Percentiles rank a stretch among this genome's conserved stretches.
phyloP scores from a whole-genome alignment of 2,888 invertebrate species.

The Trissonchulus latispiculum region DNA sequence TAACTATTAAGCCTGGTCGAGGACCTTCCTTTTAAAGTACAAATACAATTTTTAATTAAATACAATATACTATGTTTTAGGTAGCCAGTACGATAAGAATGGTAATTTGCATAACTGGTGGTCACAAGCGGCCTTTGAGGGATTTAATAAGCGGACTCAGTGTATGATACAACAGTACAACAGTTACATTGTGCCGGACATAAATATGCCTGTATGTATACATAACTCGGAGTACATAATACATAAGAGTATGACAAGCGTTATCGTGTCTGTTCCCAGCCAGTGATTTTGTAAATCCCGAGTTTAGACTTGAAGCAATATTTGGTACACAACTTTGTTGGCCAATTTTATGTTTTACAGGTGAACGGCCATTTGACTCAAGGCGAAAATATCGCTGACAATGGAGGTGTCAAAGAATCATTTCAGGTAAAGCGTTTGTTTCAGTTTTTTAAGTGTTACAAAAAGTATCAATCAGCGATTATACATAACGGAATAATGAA shows the following conservation, averaged over 20 bases:
- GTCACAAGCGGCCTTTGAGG: conserved; percentile 78
- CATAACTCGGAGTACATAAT: no score
- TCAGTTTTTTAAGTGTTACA: no score
- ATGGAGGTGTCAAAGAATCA: conserved; percentile 42
- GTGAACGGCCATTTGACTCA: conserved; percentile 43
- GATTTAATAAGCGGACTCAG: conserved; percentile 73
- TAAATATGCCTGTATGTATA: conserved; percentile 28
- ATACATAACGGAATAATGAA: no score
- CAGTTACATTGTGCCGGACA: conserved; percentile 54
- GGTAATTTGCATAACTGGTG: conserved; percentile 97
- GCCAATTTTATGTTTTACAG: conserved; percentile 18
- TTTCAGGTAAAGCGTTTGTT: conserved; percentile 27
- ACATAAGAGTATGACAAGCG: no score
- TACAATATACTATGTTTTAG: conserved; percentile 48
- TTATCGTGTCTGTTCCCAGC: no score
- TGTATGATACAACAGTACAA: conserved; percentile 85
- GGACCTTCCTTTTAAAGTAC: no score
- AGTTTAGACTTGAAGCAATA: no score
- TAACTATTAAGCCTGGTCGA: no score
- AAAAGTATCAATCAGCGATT: no score
- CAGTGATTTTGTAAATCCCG: no score
- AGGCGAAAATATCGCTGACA: conserved; percentile 45
- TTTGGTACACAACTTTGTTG: no score
- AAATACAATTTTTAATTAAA: no score
- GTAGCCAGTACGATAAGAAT: conserved; percentile 83